A percentile compares a stretch with the other conserved stretches of the same genome.
phyloP scores from a whole-genome alignment of 2,113 vertebrate species.

The Galeopterus variegatus region DNA sequence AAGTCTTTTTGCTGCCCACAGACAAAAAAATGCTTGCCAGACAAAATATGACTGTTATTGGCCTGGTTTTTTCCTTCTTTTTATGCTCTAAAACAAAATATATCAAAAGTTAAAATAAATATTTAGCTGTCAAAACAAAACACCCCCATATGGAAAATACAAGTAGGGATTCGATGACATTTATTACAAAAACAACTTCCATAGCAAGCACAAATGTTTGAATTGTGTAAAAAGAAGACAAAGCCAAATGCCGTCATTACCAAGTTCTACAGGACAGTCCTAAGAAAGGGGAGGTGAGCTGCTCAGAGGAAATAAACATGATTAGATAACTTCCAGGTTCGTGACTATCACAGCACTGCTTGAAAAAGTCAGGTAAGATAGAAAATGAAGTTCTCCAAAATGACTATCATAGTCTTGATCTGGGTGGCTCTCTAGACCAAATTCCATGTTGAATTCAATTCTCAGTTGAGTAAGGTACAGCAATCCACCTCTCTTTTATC shows the following conservation, averaged over 20 bases:
- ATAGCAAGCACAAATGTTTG: conserved; percentile 68
- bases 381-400: conserved; percentile 55
- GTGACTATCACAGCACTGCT: not conserved
- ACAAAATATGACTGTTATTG: conserved; percentile 74
- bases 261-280: not conserved
- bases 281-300: not conserved
- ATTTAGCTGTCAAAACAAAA: conserved; percentile 78
- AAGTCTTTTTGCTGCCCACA: conserved; percentile 80
- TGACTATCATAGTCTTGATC: not conserved
- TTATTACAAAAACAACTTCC: conserved; percentile 64
- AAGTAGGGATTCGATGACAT: conserved; percentile 47
- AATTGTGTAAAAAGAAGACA: conserved; percentile 42
- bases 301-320: not conserved
- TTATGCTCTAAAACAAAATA: conserved; percentile 63
- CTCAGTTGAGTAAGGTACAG: not conserved
- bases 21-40: conserved; percentile 72
- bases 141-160: conserved; percentile 67
- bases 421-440: not conserved
- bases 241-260: not conserved
- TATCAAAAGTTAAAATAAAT: conserved; percentile 73
- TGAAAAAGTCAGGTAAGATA: conserved; percentile 9
- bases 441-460: not conserved
- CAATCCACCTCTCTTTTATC: not conserved
- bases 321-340: not conserved
- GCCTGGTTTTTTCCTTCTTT: conserved; percentile 23